Evolutionary conservation across 2,888 invertebrate genomes (phyloP), one percentile per base, ranked within the genome.

Genomic region (Neoascia interrupta): DNA sequence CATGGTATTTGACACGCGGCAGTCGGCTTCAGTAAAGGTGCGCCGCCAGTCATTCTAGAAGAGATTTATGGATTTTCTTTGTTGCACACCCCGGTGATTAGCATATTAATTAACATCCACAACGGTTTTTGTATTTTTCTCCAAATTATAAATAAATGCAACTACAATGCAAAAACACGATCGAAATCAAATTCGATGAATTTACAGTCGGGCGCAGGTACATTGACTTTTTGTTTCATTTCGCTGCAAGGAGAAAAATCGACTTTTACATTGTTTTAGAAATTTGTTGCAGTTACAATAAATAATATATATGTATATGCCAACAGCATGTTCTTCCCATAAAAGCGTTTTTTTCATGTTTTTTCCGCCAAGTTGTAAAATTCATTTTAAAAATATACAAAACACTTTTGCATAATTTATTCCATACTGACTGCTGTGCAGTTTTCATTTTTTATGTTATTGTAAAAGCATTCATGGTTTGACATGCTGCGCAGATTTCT

Each of bases 21-120:
- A n/a, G n/a, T n/a, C n/a, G 37, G 41, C 28, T 11, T n/a, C 13
- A 11, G 47, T 36, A 13, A 61, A 75, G 75, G 75, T 69, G 75
- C 49, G 75, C 74, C 74, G 1, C 39, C 3, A n/a, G n/a, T n/a
- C n/a, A n/a, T n/a, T n/a, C n/a, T n/a, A 13, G 3, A 1, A 51
- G 28, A 43, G 68, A 74, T 60, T 74, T 74, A 60, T 74, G 53
- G 31, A 49, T 36, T 41, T 49, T 56, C n/a, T n/a, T 64, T 56
- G 41, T 37, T 41, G 21, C 31, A 19, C 36, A 23, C 34, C 21
- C 53, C 45, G 26, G 61, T 63, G 70, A 75, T 75, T 75, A 70
- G 56, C 75, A 75, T 75, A 58, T 63, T 56, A 51, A 61, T 75
- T 69, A n/a, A n/a, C n/a, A n/a, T n/a, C n/a, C n/a, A n/a, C n/a